Base-by-base conservation (phyloP, 92 coral and sea anemone species). In the Siderastrea radians region DNA sequence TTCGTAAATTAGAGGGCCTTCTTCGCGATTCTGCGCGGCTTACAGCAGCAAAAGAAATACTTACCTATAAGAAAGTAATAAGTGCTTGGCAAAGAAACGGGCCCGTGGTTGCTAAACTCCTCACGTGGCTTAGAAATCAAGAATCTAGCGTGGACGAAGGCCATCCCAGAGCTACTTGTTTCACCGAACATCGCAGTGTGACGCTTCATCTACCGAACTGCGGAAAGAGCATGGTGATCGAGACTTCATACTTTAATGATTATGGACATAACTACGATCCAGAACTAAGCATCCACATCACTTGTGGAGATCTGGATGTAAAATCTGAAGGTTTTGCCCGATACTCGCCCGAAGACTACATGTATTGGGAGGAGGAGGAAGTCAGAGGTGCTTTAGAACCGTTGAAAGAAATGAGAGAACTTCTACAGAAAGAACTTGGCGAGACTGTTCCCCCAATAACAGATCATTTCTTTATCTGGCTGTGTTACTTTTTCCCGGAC, bases 41-140 rank as follows among this genome's bases (percentile, higher is more conserved):
- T 58, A 58, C 88, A 16, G 78, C 51, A 13, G 38, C 68, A 55
- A 88, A 84, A n/a, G 50, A 54, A 9, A 5, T 88, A 48, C 60
- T 87, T 11, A 72, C 86, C 26, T 60, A 64, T 49, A 74, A 75
- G 51, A 92, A 84, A 61, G 50, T 92, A 26, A 48, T 92, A 1
- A 72, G 80, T 51, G 86, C 84, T 1, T 93, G 96, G 96, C 65
- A 81, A 49, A 80, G 51, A 5, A 87, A 68, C 76, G 96, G 96
- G 19, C 96, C 96, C 0, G 96, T 93, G 70, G 93, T 89, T 76
- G 94, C 96, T 46, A 91, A 90, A 81, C 81, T 93, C 51, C 85
- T 93, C 46, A 87, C 93, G 14, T 93, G 96, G 94, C 85, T 87
- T 8, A 77, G 81, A 77, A 85, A 69, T 78, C 79, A 19, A 59